Conservation (phyloP, 1,140 invertebrate genomes). For the Ganaspis sp. region DNA sequence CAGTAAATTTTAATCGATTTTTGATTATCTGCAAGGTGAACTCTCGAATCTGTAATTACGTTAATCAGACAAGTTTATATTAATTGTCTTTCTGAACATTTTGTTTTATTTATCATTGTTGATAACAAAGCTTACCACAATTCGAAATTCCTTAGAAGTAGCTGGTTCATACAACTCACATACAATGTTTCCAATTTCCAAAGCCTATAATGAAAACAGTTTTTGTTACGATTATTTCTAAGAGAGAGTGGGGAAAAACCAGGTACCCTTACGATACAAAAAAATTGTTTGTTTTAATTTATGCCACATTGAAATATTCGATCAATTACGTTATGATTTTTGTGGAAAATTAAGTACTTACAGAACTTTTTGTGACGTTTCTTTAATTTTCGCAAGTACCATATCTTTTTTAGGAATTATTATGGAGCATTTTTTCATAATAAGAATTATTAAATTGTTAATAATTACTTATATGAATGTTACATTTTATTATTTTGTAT, state of each 20-base stretch:
- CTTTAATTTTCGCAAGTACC: no score
- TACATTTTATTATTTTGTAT: background rate
- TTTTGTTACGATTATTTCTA: no score
- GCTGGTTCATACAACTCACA: conserved; percentile 38
- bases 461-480: background rate
- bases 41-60: conserved; percentile 38
- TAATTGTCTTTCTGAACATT: background rate
- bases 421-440: no score
- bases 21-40: conserved; percentile 46
- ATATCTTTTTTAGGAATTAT: no score
- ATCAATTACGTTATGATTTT: no score
- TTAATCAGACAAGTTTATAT: background rate
- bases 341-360: no score
- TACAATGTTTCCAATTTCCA: conserved; percentile 36
- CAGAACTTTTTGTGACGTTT: no score
- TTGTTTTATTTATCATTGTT: background rate
- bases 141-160: conserved; percentile 27
- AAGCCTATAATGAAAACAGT: background rate
- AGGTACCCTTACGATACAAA: no score
- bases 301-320: no score
- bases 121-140: conserved; percentile 11
- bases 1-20: conserved; percentile 45
- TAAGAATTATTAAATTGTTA: no score
- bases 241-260: no score
- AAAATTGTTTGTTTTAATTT: no score